Evolutionary conservation across 2,888 invertebrate genomes (phyloP).

Genomic region (Microchrysa polita): DNA sequence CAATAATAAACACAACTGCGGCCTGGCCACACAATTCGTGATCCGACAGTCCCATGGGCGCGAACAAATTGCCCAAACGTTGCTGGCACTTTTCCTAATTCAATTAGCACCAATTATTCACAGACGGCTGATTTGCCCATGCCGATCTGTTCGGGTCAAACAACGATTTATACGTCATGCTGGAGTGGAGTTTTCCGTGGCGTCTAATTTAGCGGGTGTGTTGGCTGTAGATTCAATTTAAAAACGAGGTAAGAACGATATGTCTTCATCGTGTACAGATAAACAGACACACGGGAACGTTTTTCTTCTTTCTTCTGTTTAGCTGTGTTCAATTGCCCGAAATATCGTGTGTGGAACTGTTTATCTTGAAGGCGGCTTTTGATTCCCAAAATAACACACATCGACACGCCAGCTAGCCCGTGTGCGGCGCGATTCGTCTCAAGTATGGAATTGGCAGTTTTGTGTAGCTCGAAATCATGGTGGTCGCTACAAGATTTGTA

Average conservation of each 20-base stretch:
- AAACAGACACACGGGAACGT: neutral
- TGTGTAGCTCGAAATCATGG: constrained; percentile 22
- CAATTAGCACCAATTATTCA: constrained; percentile 28
- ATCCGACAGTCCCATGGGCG: constrained; percentile 3
- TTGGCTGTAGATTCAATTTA: neutral
- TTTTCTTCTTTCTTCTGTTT: too few relatives aligned
- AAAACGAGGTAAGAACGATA: neutral
- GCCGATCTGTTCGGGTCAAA: neutral
- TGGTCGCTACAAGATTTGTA: constrained; percentile 29
- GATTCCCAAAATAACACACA: constrained; percentile 34
- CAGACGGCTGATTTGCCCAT: neutral
- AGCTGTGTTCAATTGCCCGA: constrained; percentile 16
- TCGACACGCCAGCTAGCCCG: too few relatives aligned
- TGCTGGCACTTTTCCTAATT: constrained; percentile 1
- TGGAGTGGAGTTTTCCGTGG: neutral
- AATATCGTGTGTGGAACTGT: constrained; percentile 20
- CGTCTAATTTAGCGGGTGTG: neutral
- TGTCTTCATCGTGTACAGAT: neutral
- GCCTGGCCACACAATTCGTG: too few relatives aligned
- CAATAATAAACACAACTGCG: constrained; percentile 5
- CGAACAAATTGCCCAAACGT: neutral
- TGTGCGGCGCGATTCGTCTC: neutral
- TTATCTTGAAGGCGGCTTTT: constrained; percentile 24
- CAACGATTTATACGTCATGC: neutral
- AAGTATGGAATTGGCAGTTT: constrained; percentile 22